These are phyloP conservation scores for Lacanobia oleracea DNA, from an alignment of 2,888 invertebrate species.

Conservation along the genomic window DNA sequence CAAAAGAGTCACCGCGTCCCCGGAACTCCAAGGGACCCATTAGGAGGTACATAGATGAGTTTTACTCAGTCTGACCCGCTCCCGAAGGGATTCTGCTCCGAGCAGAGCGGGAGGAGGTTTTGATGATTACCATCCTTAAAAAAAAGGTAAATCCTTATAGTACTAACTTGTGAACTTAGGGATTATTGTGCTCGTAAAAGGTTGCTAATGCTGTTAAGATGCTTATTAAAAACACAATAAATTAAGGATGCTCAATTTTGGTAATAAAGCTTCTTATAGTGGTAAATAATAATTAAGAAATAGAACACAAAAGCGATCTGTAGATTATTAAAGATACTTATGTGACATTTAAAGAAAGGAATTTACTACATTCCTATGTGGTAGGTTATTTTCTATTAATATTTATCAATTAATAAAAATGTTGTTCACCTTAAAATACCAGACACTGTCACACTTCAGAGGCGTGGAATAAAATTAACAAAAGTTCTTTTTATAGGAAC, in stretches of 20 bases:
- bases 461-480: not conserved
- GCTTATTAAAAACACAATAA: not conserved
- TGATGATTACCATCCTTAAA: no score
- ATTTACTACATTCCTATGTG: not conserved
- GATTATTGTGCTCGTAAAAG: not conserved
- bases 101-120: no score
- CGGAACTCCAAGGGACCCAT: no score
- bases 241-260: not conserved
- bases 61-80: no score
- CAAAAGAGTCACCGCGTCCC: no score
- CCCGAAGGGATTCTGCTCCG: no score
- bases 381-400: conserved; percentile 4
- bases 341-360: not conserved
- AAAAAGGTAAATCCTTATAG: no score
- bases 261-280: not conserved
- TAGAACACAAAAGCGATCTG: not conserved
- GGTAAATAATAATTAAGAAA: not conserved
- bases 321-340: not conserved
- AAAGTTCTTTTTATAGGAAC: conserved; percentile 5
- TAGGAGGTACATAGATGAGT: no score
- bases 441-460: not conserved
- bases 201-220: not conserved
- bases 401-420: conserved; percentile 29
- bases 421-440: conserved; percentile 31
- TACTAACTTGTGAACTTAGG: not conserved